Evolutionary conservation across 2,888 invertebrate species (phyloP).

Genomic region (Carcina quercana): DNA sequence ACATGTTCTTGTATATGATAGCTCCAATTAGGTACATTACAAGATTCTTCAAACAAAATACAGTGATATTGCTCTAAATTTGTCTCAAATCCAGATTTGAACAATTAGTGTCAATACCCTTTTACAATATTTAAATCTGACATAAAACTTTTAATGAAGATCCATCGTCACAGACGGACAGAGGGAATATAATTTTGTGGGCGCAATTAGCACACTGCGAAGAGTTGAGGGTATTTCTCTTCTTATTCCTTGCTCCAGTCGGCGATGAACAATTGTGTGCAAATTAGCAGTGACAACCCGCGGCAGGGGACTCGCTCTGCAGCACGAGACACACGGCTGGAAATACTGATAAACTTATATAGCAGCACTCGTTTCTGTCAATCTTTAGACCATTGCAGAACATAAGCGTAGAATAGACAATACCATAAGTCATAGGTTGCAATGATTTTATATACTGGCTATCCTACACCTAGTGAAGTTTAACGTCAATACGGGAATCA

Average conservation of each 20-base stretch:
- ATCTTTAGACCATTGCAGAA: too few species aligned
- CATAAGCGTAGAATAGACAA: too few species aligned
- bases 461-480: too few species aligned
- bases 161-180: constrained; percentile 30
- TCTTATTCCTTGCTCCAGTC: constrained; percentile 59
- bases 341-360: neutral
- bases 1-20: too few species aligned
- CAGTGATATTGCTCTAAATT: too few species aligned
- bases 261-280: constrained; percentile 66
- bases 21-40: too few species aligned
- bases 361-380: neutral
- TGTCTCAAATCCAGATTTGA: too few species aligned
- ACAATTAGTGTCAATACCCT: too few species aligned
- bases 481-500: too few species aligned
- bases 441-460: too few species aligned
- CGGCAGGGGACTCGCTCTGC: constrained; percentile 38
- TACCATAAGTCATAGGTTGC: too few species aligned
- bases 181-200: constrained; percentile 39
- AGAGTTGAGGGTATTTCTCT: constrained; percentile 47
- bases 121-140: constrained; percentile 41
- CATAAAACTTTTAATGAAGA: constrained; percentile 45
- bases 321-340: constrained; percentile 31
- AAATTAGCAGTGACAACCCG: constrained; percentile 64
- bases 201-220: constrained; percentile 57
- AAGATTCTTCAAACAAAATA: too few species aligned